Conservation (phyloP, 2,797 vertebrate species). For the Acrocephalus scirpaceus region DNA sequence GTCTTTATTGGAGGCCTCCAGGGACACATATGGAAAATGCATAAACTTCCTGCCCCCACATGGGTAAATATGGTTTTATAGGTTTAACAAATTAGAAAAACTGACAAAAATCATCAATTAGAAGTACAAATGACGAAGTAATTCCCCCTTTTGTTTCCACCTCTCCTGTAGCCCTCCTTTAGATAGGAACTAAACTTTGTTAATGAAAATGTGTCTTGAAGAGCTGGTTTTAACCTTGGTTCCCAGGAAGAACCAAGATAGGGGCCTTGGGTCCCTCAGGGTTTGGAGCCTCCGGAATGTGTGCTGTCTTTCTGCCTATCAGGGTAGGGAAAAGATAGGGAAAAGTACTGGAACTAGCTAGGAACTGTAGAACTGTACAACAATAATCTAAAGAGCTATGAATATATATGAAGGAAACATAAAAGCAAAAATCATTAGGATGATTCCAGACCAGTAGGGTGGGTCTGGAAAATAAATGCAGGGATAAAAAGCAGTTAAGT, state of each 20-base stretch:
- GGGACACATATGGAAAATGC: not conserved
- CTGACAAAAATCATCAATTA: not conserved
- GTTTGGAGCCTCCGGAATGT: not conserved
- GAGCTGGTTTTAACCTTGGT: not conserved
- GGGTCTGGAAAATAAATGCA: not conserved
- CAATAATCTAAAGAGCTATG: rapidly evolving
- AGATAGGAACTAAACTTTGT: not conserved
- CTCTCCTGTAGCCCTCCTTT: not conserved
- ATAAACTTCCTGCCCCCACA: rapidly evolving
- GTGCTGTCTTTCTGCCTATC: not conserved
- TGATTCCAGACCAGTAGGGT: not conserved
- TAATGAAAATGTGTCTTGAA: not conserved
- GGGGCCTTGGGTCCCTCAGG: rapidly evolving
- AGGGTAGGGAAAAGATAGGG: not conserved
- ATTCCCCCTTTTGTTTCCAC: not conserved
- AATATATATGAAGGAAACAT: not conserved
- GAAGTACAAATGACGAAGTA: not conserved
- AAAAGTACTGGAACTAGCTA: not conserved
- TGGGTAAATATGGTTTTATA: rapidly evolving
- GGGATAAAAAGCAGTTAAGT: not conserved
- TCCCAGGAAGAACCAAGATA: not conserved
- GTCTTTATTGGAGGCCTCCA: not conserved
- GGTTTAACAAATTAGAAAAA: not conserved
- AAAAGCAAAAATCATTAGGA: not conserved
- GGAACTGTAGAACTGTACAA: too few species aligned